A percentile compares a stretch with the other conserved stretches of the same genome.
phyloP scores from a whole-genome alignment of 2,113 vertebrate species.

The Hemiscyllium ocellatum region DNA sequence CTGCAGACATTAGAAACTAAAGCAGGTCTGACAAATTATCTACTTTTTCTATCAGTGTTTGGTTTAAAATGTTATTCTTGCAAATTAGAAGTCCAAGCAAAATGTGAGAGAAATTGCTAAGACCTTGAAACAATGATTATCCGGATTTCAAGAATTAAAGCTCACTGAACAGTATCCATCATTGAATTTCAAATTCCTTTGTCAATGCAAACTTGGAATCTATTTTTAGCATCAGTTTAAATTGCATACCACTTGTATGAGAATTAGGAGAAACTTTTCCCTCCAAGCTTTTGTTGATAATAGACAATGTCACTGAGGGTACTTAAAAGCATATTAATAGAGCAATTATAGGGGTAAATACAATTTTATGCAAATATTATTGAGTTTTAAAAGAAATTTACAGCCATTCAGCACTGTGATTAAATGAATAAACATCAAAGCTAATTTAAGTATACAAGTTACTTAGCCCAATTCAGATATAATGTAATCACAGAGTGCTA shows the following conservation, averaged over 20 bases:
- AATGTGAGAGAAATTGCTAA: neutral
- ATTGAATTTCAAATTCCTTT: neutral
- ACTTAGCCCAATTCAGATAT: neutral
- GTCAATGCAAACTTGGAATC: neutral
- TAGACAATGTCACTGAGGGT: neutral
- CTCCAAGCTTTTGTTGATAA: neutral
- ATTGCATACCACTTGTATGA: neutral
- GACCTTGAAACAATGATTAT: neutral
- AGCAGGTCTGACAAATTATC: neutral
- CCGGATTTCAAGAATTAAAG: neutral
- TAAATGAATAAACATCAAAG: neutral
- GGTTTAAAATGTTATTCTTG: neutral
- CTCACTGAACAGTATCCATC: neutral
- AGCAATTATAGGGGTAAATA: neutral
- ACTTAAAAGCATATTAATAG: neutral
- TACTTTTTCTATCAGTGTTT: neutral
- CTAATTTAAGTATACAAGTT: neutral
- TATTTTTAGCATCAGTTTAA: neutral
- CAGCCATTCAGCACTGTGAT: conserved; percentile 2
- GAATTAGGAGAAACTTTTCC: neutral
- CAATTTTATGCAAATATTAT: neutral
- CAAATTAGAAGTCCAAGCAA: neutral
- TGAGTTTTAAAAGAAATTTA: neutral
- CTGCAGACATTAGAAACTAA: neutral
- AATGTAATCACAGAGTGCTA: neutral